Percentiles rank a stretch among this genome's conserved stretches.
These are phyloP conservation scores for Invenusta paracnida DNA, from an alignment of 2,888 invertebrate genomes.

Conservation along the genomic window DNA sequence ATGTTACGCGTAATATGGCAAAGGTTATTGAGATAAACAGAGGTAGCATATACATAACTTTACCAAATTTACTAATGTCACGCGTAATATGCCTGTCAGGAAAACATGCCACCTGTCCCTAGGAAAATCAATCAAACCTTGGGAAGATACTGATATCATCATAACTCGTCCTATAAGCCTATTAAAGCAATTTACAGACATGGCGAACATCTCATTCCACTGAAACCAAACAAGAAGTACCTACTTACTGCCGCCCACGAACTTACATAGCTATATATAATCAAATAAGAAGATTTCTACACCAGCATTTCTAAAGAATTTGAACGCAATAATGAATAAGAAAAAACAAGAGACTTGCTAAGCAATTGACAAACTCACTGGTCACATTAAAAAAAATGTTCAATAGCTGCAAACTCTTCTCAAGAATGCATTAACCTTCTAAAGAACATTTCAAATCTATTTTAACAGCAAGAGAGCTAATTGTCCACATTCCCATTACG, in stretches of 20 bases:
- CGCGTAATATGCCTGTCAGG: background rate
- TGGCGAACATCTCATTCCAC: background rate
- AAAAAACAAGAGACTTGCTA: too few relatives aligned
- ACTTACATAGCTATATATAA: background rate
- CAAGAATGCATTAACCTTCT: background rate
- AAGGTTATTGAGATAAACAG: background rate
- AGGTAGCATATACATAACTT: background rate
- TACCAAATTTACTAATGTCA: background rate
- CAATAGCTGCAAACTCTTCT: background rate
- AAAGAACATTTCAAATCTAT: background rate
- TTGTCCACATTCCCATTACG: background rate
- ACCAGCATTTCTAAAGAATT: background rate
- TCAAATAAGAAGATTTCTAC: background rate
- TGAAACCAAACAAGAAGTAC: background rate
- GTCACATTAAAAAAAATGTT: background rate
- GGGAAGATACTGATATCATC: background rate
- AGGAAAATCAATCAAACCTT: background rate
- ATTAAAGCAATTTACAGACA: too few relatives aligned
- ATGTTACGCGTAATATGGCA: too few relatives aligned
- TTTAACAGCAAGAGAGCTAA: background rate
- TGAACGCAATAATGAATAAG: background rate
- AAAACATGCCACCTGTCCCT: too few relatives aligned
- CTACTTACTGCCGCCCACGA: background rate
- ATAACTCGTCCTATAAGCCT: too few relatives aligned
- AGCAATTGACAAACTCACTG: background rate